These are phyloP conservation scores for Macquaria ambigua DNA, from an alignment of 2,113 vertebrate species.

Conservation along the genomic window DNA sequence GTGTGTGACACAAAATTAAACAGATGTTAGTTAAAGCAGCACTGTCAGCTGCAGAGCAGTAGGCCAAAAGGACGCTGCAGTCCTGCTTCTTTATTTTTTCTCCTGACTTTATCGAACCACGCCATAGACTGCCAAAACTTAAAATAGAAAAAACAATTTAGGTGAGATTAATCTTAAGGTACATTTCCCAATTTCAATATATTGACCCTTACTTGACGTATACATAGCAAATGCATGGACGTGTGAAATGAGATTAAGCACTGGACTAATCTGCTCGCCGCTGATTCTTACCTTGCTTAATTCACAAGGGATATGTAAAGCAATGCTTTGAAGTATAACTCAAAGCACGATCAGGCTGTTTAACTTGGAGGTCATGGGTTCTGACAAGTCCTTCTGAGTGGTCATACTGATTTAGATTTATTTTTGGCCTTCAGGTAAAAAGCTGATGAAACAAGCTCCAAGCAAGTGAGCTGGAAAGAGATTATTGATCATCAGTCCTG, in stretches of 20 bases:
- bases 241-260: conserved; percentile 17
- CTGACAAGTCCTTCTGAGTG: background rate
- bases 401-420: background rate
- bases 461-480: background rate
- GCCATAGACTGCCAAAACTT: background rate
- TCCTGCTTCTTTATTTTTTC: background rate
- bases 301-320: background rate
- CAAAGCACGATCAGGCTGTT: background rate
- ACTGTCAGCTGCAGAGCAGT: background rate
- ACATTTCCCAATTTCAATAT: background rate
- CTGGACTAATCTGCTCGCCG: background rate
- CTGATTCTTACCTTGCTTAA: background rate
- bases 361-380: background rate
- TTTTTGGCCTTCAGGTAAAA: conserved; percentile 19
- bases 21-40: conserved; percentile 17
- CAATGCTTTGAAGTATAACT: conserved; percentile 15
- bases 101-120: background rate
- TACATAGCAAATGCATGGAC: background rate
- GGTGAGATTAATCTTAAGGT: background rate
- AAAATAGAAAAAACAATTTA: background rate
- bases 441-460: conserved; percentile 13
- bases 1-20: background rate
- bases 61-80: background rate
- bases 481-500: conserved; percentile 18
- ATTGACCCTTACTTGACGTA: background rate